Evolutionary conservation across 2,113 vertebrate species (phyloP).

Genomic region (Grantiella picta): DNA sequence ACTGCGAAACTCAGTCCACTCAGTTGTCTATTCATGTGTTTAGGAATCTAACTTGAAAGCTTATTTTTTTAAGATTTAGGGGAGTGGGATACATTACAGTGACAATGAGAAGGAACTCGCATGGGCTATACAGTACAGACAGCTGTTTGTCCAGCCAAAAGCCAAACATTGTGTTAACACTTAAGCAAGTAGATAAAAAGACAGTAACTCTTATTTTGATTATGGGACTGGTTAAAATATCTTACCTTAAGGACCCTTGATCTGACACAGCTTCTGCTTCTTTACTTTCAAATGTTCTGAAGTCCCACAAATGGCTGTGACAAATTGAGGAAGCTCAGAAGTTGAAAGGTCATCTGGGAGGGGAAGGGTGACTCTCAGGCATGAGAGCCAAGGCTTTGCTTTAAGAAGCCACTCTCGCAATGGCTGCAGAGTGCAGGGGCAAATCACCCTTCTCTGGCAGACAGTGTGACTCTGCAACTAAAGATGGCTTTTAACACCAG

Average conservation of each 20-base stretch:
- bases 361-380: neutral
- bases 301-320: neutral
- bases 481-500: neutral
- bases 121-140: neutral
- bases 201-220: neutral
- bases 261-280: conserved; percentile 12
- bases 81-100: neutral
- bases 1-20: neutral
- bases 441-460: neutral
- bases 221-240: neutral
- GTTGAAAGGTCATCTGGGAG: neutral
- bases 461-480: rapidly evolving
- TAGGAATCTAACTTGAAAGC: neutral
- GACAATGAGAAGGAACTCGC: neutral
- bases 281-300: conserved; percentile 15
- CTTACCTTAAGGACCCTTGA: neutral
- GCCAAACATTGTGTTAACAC: neutral
- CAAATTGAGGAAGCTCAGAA: conserved; percentile 16
- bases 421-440: neutral
- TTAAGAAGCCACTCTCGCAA: neutral
- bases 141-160: neutral
- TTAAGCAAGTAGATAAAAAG: neutral
- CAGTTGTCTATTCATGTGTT: neutral
- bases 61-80: neutral
- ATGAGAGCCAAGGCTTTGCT: neutral